Evolutionary conservation across 2,113 vertebrate species (phyloP).

Genomic region (Acanthochromis polyacanthus): DNA sequence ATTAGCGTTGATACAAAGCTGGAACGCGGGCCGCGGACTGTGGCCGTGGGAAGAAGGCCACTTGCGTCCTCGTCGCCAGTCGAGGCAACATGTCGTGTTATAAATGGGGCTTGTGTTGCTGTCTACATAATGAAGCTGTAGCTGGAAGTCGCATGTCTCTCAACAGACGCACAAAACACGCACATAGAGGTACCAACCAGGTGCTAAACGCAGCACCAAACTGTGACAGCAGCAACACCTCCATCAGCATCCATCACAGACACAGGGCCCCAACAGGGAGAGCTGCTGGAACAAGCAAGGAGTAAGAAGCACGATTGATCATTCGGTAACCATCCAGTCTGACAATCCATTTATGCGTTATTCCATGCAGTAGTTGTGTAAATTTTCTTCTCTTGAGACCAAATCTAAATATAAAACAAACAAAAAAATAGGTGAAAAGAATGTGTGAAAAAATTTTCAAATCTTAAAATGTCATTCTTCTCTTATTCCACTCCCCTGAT

Average conservation of each 20-base stretch:
- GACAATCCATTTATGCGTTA: too few species aligned
- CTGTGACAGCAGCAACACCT: background rate
- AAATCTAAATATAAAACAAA: too few species aligned
- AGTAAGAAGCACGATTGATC: too few species aligned
- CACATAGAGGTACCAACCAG: conserved; percentile 51
- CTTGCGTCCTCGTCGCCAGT: conserved; percentile 75
- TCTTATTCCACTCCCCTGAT: too few species aligned
- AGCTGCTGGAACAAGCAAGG: too few species aligned
- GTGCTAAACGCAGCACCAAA: conserved; percentile 50
- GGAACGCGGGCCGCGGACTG: conserved; percentile 69
- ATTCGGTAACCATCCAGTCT: too few species aligned
- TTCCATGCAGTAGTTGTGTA: too few species aligned
- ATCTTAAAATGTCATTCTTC: too few species aligned
- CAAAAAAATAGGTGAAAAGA: too few species aligned
- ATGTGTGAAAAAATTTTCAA: too few species aligned
- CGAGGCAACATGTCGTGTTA: conserved; percentile 75
- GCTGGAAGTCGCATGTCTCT: conserved; percentile 10
- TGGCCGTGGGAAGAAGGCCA: conserved; percentile 87
- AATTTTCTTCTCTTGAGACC: too few species aligned
- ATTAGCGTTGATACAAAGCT: conserved; percentile 60
- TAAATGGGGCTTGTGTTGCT: conserved; percentile 73
- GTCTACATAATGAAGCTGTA: conserved; percentile 65
- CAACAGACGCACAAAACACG: conserved; percentile 34
- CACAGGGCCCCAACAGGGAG: too few species aligned
- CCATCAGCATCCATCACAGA: background rate